Base-by-base conservation (phyloP, 2,888 invertebrate species). In the Perithous albicinctus region DNA sequence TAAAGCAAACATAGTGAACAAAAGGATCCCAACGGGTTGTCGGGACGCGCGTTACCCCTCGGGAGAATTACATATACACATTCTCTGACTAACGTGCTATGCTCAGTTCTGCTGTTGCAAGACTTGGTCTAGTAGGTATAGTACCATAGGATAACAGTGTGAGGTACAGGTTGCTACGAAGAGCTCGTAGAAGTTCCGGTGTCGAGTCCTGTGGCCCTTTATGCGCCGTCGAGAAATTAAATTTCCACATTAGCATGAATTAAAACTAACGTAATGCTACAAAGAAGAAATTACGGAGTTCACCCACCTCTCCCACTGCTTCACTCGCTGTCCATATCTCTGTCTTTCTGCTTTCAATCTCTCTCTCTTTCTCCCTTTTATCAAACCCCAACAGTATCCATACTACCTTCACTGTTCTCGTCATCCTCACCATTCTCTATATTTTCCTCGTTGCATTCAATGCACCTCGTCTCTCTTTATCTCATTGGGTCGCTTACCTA, bases 211-310 rank as follows among this genome's bases (percentile, higher is more conserved):
- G 51, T 35, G 48, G 20, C 54, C 74, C 74, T 75, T 82, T 78
- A 75, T 78, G 41, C 69, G 38, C 70, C 63, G 46, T 15, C 51
- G 26, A 70, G 63, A 75, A 80, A 80, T 43, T 51, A 69, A 82
- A 78, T 72, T 82, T 79, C 59, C 72, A 69, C 79, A 79, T 82
- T 79, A 79, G 70, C 73, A 76, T 82, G 72, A 82, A 82, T 82
- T 82, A 79, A 76, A 82, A 79, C 75, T 56, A 73, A 74, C 78
- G 67, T 74, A 67, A 79, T 82, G 63, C 76, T 54, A 79, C 79
- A 76, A 82, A 82, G 79, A 78, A 78, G 67, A 73, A 79, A 82
- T 75, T 78, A 80, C 61, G 35, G n/a, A 64, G 56, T 70, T 35
- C 74, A 32, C 63, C 15, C 35, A 63, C 35, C 18, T 63, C 18